Evolutionary conservation across 64 coral and sea anemone genomes (phyloP), one percentile per base, ranked within the genome.

Genomic region (Astreopora myriophthalma): DNA sequence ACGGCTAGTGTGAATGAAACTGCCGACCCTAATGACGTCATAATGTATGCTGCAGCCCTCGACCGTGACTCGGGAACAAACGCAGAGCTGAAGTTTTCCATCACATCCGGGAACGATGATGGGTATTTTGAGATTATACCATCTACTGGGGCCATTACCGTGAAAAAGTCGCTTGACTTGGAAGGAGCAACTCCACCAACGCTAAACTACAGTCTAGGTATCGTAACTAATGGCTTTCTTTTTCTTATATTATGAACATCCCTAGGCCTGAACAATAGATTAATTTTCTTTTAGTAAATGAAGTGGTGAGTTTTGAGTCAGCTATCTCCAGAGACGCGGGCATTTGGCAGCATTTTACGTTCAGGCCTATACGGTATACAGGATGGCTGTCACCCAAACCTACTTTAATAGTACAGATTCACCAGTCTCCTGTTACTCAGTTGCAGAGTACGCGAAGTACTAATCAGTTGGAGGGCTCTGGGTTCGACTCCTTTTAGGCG

Each of bases 21-120:
- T 8, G 86, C 49, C 30, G n/a, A 17, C 8, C 1, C 48, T 44
- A 72, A 71, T 67, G 69, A 85, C 68, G 79, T 85, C 28, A 51
- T 94, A 13, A 9, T 73, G 38, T 34, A 34, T 20, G 86, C 75
- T 19, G 39, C 25, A 17, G 92, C 87, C 5, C 22, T 64, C 1
- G 92, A 94, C 44, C 67, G 26, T 26, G 92, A 94, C 70, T 51
- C 61, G 17, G 92, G 87, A 16, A 89, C 12, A 6, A 94, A 94
- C 25, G 77, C 71, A 6, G 44, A 17, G 4, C 16, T 94, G 16
- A 34, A 16, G 33, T 94, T 80, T 81, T 69, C 74, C 46, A 94
- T 94, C 48, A 89, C 48, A 60, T 44, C 68, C 16, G 92, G 92
- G 37, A 94, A 94, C 22, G 26, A n/a, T 27, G 86, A 74, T 52